Conservation (phyloP, 1,140 invertebrate genomes). For the Mya arenaria region DNA sequence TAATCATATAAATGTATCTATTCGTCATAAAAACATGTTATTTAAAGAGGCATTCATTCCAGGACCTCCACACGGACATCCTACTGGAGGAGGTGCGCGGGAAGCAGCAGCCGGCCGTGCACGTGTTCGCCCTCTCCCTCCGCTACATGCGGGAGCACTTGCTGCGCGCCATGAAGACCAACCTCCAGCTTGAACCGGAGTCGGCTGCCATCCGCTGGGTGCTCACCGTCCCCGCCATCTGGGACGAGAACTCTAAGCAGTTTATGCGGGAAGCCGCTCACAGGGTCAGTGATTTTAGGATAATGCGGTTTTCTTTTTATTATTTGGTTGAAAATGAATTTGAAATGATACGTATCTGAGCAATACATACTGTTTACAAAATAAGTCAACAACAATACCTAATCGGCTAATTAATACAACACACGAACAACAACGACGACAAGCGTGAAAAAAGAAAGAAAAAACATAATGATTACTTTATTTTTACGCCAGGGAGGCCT, state of each 20-base stretch:
- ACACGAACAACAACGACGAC: background rate
- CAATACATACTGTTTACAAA: no score
- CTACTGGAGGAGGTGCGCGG: conserved; percentile 72
- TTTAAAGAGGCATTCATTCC: no score
- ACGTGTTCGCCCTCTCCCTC: conserved; percentile 75
- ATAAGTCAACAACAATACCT: background rate
- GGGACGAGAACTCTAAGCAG: conserved; percentile 79
- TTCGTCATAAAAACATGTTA: no score
- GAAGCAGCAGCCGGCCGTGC: conserved; percentile 70
- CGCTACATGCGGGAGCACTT: conserved; percentile 71
- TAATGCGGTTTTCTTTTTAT: no score
- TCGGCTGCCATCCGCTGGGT: conserved; percentile 75
- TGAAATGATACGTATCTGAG: no score
- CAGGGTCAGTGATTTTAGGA: no score
- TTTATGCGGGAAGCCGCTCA: conserved; percentile 77
- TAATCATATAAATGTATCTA: no score
- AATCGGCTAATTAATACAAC: background rate
- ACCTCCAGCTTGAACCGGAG: conserved; percentile 73
- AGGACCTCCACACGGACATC: conserved; percentile 77
- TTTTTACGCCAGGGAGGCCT: conserved; percentile 67
- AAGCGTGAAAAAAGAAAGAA: background rate
- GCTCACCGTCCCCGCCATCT: conserved; percentile 77
- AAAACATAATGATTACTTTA: background rate
- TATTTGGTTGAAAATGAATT: no score
- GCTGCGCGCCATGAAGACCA: conserved; percentile 64